phyloP scores from a whole-genome alignment of 2,888 invertebrate genomes.

The Sminthurides aquaticus region DNA sequence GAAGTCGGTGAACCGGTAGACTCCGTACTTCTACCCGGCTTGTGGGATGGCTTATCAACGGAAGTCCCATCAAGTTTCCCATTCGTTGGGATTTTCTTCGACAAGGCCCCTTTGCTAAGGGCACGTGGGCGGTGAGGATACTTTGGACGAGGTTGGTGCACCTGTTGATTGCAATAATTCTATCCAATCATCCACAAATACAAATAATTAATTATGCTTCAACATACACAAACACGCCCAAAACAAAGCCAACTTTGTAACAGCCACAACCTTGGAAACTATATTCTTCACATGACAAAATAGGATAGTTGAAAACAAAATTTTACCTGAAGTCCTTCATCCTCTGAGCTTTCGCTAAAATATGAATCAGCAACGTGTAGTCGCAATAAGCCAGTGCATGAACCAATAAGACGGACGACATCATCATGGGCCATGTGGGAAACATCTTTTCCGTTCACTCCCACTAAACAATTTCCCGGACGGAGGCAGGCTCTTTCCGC shows the following conservation, averaged over 20 bases:
- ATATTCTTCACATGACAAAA: neutral
- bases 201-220: neutral
- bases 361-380: slow-evolving; percentile 81
- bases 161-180: slow-evolving; percentile 1
- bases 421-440: slow-evolving; percentile 88
- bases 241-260: too few relatives aligned
- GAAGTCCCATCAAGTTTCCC: neutral
- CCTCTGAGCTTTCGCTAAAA: slow-evolving; percentile 77
- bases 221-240: neutral
- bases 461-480: slow-evolving; percentile 84
- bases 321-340: slow-evolving; percentile 50
- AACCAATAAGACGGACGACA: slow-evolving; percentile 82
- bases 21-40: neutral
- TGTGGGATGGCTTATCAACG: neutral
- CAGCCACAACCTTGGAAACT: neutral
- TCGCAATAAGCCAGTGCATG: slow-evolving; percentile 70
- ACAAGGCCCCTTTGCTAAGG: slow-evolving; percentile 21
- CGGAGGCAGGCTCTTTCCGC: slow-evolving; percentile 83
- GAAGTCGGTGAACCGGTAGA: neutral
- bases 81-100: neutral
- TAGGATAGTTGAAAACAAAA: neutral
- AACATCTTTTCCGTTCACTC: slow-evolving; percentile 84
- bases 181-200: neutral
- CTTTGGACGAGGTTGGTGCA: slow-evolving; percentile 53
- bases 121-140: slow-evolving; percentile 53